These are phyloP conservation scores for Heliocidaris erythrogramma DNA, from an alignment of 35 echinoderm and acorn worm genomes.

Conservation along the genomic window DNA sequence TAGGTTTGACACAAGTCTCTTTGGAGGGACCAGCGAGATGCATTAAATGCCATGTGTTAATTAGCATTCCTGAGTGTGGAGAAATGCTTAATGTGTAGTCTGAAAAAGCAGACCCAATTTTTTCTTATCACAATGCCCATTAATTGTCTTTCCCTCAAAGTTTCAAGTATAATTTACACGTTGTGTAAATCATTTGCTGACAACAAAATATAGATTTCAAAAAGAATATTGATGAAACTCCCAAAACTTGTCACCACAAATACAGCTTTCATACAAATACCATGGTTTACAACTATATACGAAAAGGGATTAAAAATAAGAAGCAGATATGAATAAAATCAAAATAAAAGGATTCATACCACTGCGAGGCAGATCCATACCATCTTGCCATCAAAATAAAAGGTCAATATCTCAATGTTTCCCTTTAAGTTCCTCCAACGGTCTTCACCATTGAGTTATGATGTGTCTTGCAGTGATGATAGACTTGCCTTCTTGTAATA, in stretches of 20 bases:
- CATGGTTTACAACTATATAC: no score
- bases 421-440: no score
- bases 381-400: neutral
- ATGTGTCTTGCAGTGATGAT: no score
- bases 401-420: no score
- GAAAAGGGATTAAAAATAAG: neutral
- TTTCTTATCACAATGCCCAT: neutral
- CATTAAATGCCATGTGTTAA: conserved; percentile 12
- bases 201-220: no score
- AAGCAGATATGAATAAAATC: neutral
- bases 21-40: neutral
- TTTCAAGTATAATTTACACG: no score
- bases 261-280: no score
- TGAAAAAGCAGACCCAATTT: neutral
- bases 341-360: neutral
- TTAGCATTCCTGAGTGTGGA: neutral
- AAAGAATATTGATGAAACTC: no score
- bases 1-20: neutral
- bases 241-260: no score
- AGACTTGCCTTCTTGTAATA: neutral
- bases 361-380: neutral
- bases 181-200: no score
- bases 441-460: no score
- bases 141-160: no score
- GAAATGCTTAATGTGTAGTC: conserved; percentile 9